Evolutionary conservation across 2,888 invertebrate species (phyloP).

Genomic region (Hydriomena furcata): DNA sequence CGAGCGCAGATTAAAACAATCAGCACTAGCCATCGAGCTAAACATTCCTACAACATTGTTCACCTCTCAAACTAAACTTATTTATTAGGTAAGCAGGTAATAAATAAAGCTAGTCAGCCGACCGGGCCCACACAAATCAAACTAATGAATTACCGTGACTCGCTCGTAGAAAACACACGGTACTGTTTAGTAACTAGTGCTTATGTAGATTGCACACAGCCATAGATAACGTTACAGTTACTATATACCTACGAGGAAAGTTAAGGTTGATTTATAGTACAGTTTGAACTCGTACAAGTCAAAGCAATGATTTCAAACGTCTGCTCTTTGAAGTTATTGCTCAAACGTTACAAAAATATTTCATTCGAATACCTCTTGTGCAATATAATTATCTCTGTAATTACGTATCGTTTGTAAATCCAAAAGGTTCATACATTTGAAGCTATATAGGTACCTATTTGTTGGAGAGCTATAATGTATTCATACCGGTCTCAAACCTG

Average conservation of each 20-base stretch:
- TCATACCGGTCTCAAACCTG: too few relatives aligned
- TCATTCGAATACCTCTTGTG: constrained; percentile 4
- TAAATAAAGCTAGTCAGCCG: constrained; percentile 37
- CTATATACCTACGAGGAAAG: not conserved
- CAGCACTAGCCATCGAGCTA: constrained; percentile 1
- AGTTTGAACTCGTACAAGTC: constrained; percentile 5
- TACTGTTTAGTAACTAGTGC: not conserved
- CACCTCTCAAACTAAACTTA: constrained; percentile 34
- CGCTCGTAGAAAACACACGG: constrained; percentile 2
- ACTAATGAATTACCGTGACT: constrained; percentile 36
- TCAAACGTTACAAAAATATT: constrained; percentile 9
- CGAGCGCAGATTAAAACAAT: not conserved
- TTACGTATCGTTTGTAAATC: constrained; percentile 4
- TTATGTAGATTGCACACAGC: constrained; percentile 2
- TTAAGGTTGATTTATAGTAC: constrained; percentile 5
- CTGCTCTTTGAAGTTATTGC: constrained; percentile 5
- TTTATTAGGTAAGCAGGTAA: constrained; percentile 30
- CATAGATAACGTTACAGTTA: not conserved
- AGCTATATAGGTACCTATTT: not conserved
- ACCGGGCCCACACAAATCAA: constrained; percentile 33
- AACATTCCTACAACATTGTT: constrained; percentile 23
- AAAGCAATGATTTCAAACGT: constrained; percentile 11
- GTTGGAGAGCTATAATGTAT: too few relatives aligned
- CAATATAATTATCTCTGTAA: constrained; percentile 10
- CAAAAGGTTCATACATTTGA: not conserved